Conservation (phyloP, 2,113 vertebrate species). For the Ammospiza nelsoni region DNA sequence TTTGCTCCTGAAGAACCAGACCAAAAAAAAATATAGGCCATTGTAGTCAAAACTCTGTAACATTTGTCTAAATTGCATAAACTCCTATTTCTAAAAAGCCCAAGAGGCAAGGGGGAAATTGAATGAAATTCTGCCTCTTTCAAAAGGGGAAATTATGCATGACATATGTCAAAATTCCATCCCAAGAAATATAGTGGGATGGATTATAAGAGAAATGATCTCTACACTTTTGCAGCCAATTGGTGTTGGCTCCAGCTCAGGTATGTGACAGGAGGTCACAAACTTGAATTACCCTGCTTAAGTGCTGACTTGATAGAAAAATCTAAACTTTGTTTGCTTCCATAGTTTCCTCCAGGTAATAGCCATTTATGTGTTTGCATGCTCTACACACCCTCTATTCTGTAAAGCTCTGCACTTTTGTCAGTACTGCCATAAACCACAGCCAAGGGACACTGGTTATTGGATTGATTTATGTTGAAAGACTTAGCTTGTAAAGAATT, state of each 20-base stretch:
- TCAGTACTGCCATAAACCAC: background rate
- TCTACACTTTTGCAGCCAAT: constrained; percentile 20
- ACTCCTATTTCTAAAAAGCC: background rate
- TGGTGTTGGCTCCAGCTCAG: constrained; percentile 54
- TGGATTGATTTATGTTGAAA: background rate
- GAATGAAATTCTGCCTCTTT: constrained; percentile 37
- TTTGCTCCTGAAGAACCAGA: background rate
- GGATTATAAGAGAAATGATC: constrained; percentile 47
- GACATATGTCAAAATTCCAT: constrained; percentile 55
- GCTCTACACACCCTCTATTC: background rate
- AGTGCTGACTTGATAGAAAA: constrained; percentile 62
- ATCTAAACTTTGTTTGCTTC: background rate
- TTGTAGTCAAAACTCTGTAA: background rate
- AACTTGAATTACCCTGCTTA: constrained; percentile 39
- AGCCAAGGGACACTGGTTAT: background rate
- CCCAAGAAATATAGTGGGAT: background rate
- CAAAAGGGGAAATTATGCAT: constrained; percentile 43
- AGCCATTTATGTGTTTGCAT: background rate
- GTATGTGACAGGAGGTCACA: constrained; percentile 58
- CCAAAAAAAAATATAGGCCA: background rate
- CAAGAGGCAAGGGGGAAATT: background rate
- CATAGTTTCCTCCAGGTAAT: constrained; percentile 5
- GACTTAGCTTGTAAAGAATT: background rate
- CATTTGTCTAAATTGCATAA: background rate
- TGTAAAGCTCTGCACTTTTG: background rate